Base-by-base conservation (phyloP, 2,113 vertebrate genomes). In the Scomber colias region DNA sequence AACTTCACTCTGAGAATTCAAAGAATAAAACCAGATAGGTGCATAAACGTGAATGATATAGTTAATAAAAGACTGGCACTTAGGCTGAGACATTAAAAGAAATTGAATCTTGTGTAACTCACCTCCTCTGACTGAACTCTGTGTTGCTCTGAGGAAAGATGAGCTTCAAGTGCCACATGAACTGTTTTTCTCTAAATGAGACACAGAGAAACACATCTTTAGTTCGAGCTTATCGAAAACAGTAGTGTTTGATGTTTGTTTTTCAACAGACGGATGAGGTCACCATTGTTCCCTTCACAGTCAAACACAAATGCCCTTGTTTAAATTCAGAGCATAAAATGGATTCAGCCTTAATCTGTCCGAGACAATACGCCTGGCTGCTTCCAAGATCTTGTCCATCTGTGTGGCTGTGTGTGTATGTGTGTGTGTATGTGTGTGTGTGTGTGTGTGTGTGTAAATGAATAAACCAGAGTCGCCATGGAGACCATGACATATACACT, bases 151-250 rank as follows among this genome's bases (percentile, higher is more conserved):
- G 97, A 75, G 96, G 97, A 92, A 99, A 99, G 1, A 95, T 0
- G 3, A 99, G 95, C 92, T 98, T 98, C 92, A 99, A 81, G 76
- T 97, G 97, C 98, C 98, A 99, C 87, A 95, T 95, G 90, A 99
- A 96, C 62, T 84, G 92, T n/a, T 93, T 93, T 59, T 97, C 96
- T 81, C 98, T 99, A 82, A 79, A 88, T 10, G 62, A 76, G 55
- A 78, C 77, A 70, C 81, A 83, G 83, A 89, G 56, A 82, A 87
- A 69, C 1, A 14, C 0, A 56, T n/a, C 64, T 76, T 67, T 60
- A 85, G 83, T 68, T 71, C 62, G 16, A 72, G 72, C 3, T 78
- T 49, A 56, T 74, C 15, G 60, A 85, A 73, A 92, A 77, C 87
- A 67, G n/a, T 60, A 59, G 19, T 44, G 21, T 17, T 53, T 62